A percentile compares a stretch with the other conserved stretches of the same genome.
These are phyloP conservation scores for Numenius phaeopus DNA, from an alignment of 2,797 vertebrate genomes.

Conservation along the genomic window DNA sequence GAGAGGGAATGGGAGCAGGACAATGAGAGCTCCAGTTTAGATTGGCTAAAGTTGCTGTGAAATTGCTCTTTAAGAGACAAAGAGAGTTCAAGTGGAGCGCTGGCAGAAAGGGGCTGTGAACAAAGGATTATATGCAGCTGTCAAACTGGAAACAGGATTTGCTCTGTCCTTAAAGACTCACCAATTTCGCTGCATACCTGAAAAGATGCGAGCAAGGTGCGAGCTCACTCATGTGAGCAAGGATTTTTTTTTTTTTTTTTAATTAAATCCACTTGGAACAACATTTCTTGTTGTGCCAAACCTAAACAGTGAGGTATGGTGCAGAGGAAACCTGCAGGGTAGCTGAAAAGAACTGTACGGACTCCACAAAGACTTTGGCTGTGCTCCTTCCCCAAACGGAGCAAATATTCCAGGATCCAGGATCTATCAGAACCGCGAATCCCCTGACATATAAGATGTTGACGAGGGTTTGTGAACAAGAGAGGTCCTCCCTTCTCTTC, in stretches of 20 bases:
- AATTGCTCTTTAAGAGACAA: neutral
- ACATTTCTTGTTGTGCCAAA: neutral
- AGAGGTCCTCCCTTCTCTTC: neutral
- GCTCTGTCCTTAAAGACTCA: neutral
- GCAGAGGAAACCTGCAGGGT: neutral
- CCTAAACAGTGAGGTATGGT: neutral
- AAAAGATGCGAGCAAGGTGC: neutral
- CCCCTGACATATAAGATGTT: neutral
- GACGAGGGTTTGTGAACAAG: neutral
- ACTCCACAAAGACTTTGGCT: neutral
- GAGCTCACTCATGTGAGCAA: neutral
- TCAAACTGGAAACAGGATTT: slow-evolving; percentile 35
- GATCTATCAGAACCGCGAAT: neutral
- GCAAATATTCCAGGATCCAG: neutral
- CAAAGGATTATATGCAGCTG: neutral
- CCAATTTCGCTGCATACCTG: neutral
- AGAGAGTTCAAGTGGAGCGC: neutral
- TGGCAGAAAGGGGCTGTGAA: slow-evolving; percentile 32
- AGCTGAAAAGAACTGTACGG: neutral
- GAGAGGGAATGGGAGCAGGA: neutral
- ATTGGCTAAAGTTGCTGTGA: neutral
- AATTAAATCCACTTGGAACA: neutral
- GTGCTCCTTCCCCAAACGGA: neutral
- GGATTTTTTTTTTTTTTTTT: neutral
- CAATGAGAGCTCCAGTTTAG: neutral